phyloP scores from a whole-genome alignment of 2,888 invertebrate species.

The Glyphotaelius pellucidus region DNA sequence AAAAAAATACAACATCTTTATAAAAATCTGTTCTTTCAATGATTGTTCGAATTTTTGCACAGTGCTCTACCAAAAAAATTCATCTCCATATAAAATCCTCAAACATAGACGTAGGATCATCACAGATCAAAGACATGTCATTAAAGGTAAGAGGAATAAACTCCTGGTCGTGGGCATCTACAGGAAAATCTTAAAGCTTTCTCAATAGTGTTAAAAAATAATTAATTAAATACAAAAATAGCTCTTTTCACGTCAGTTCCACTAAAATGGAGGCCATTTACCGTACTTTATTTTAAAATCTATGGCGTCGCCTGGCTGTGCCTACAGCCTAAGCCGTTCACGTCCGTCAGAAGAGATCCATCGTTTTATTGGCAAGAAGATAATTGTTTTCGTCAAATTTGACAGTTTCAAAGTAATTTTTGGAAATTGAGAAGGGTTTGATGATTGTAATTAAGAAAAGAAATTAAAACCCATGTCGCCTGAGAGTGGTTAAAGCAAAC shows the following conservation, averaged over 20 bases:
- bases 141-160: no score
- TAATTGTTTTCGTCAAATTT: constrained; percentile 20
- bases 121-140: no score
- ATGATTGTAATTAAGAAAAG: constrained; percentile 23
- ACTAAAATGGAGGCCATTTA: background rate
- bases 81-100: no score
- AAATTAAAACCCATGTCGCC: constrained; percentile 18
- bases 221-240: background rate
- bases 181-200: background rate
- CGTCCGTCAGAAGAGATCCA: background rate
- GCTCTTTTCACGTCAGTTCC: background rate
- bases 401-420: constrained; percentile 29
- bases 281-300: background rate
- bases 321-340: background rate
- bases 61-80: no score
- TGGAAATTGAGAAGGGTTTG: constrained; percentile 22
- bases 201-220: background rate
- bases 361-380: constrained; percentile 26
- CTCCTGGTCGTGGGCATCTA: no score
- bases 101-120: no score
- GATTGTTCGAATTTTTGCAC: no score
- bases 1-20: no score
- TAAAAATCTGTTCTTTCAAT: no score
- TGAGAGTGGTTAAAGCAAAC: background rate
- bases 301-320: background rate